Evolutionary conservation across 2,888 invertebrate species (phyloP), one percentile per base, ranked within the genome.

Genomic region (Acrocyrtus sp.): DNA sequence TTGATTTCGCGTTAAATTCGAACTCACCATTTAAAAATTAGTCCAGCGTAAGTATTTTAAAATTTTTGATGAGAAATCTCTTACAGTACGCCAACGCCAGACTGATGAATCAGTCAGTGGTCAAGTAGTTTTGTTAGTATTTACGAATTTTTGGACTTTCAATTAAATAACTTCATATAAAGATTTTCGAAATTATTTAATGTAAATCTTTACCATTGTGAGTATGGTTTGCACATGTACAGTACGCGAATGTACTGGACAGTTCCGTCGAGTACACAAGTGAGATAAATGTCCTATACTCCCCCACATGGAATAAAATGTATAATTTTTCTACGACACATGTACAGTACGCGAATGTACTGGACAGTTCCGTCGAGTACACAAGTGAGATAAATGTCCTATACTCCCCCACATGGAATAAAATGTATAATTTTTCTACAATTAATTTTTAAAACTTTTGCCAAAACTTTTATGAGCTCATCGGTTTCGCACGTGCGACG

Each of bases 11-110:
- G n/a, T n/a, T n/a, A 12, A 48, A n/a, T 61, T 17, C 17, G 21
- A 19, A 67, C 61, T 73, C 66, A 73, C 73, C 73, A 54, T 67
- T 48, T 67, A 73, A 66, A 61, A 73, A 48, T 73, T 67, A 17
- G 15, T 67, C 73, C 73, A 73, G 34, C 47, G 60, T 22, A 56
- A n/a, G n/a, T n/a, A 60, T 17, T 15, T 6, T 26, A 26, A 60
- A 5, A 47, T 47, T 34, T 8, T 12, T 5, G 5, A 8, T 45
- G 21, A 45, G 45, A 24, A 60, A 27, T n/a, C 48, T 45, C 21
- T 47, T 60, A 8, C 45, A 22, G 43, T 60, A 21, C 45, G 43
- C 60, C 60, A 60, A n/a, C n/a, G 60, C 22, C 45, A 47, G 45
- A 45, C 17, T n/a, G n/a, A 34, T 34, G n/a, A 34, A 34, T 8